Conservation (phyloP, 1,140 invertebrate genomes). For the Maconellicoccus hirsutus region DNA sequence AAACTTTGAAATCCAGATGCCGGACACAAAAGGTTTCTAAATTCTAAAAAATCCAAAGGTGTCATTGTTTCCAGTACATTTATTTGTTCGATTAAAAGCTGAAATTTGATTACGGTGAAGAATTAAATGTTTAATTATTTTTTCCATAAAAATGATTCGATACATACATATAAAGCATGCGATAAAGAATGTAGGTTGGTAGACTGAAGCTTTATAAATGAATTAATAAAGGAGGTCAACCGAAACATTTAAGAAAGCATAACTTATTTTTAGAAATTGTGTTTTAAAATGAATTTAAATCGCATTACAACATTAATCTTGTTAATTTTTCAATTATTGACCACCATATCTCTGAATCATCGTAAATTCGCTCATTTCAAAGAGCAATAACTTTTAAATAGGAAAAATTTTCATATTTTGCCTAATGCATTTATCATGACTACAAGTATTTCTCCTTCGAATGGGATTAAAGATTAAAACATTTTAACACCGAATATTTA, state of each 20-base stretch:
- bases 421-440: too few relatives aligned
- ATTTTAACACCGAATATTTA: too few relatives aligned
- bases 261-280: background rate
- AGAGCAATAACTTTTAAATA: too few relatives aligned
- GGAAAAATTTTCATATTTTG: too few relatives aligned
- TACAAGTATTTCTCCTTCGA: too few relatives aligned
- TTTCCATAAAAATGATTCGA: too few relatives aligned
- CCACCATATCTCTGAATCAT: background rate
- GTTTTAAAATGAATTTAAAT: background rate
- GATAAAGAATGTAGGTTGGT: too few relatives aligned
- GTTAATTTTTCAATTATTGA: background rate
- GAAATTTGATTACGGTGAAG: constrained; percentile 28
- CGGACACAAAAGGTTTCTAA: constrained; percentile 77
- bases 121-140: too few relatives aligned
- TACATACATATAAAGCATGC: too few relatives aligned
- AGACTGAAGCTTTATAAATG: background rate
- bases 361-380: too few relatives aligned
- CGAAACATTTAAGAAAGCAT: background rate
- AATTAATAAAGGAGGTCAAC: background rate
- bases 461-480: too few relatives aligned
- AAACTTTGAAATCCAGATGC: constrained; percentile 96
- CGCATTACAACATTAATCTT: background rate
- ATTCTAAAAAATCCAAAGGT: constrained; percentile 93
- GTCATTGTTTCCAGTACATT: constrained; percentile 97
- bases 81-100: constrained; percentile 93